Evolutionary conservation across 2,888 invertebrate genomes (phyloP), one percentile per base, ranked within the genome.

Genomic region (Ectemnius continuus): DNA sequence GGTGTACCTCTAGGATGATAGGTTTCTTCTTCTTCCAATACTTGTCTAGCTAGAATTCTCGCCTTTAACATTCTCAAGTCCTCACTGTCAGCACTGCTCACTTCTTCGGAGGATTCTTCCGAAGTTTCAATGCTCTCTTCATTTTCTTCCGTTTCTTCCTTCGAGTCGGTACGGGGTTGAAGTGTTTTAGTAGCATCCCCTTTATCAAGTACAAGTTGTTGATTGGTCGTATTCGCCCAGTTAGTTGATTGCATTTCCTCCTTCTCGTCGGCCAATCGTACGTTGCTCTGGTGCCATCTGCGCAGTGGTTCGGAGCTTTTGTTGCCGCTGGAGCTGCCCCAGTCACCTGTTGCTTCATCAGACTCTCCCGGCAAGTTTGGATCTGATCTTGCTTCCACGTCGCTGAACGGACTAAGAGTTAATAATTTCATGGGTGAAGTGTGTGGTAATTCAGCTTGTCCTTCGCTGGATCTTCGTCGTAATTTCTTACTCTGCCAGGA

Each of bases 381-480:
- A 80, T 91, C 88, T 1, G 91, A 91, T 14, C 83, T 78, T 59
- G 79, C 83, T 58, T 86, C 70, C 45, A 83, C 58, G 14, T 72
- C 80, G 20, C 74, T 62, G 6, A 85, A 61, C 0, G 79, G 57
- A 52, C 67, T 74, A 14, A 80, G 67, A 0, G 79, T 76, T 58
- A 83, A 75, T 14, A 83, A 46, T 18, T 73, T 82, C 6, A 74
- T 68, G 0, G 83, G 69, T 0, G 75, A 57, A 64, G 79, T 83
- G 1, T 73, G 4, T 14, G 52, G 18, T 1, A 18, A 2, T 4
- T 83, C 85, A 0, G 87, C 70, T 70, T 90, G 89, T n/a, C 90
- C 88, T 13, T 90, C 91, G 68, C 89, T 90, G 0, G 86, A 88
- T 63, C 88, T 84, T 26, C 91, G 81, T 0, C 89, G 86, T 72